A percentile compares a stretch with the other conserved stretches of the same genome.
phyloP scores from a whole-genome alignment of 2,888 invertebrate species.

The Drosophila neonasuta region DNA sequence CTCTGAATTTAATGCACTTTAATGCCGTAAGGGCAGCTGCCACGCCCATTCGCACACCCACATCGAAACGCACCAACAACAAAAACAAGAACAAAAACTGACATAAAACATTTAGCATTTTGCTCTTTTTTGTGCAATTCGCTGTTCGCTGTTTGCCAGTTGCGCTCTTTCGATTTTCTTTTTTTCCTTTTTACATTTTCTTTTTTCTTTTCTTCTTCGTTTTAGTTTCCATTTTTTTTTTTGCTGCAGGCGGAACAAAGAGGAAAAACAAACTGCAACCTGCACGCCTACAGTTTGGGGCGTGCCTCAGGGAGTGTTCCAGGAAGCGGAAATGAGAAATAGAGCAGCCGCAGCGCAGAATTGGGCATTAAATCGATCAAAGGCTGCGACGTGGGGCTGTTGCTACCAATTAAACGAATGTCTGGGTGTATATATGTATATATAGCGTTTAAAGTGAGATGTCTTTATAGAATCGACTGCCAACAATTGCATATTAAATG shows the following conservation, averaged over 20 bases:
- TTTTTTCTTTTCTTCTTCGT: conserved; percentile 2
- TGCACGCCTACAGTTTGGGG: background rate
- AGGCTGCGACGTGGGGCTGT: background rate
- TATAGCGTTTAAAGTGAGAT: too few relatives aligned
- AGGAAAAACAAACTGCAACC: conserved; percentile 25
- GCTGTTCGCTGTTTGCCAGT: conserved; percentile 3
- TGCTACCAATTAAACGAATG: background rate
- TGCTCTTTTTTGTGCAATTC: conserved; percentile 12
- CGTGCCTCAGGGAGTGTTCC: conserved; percentile 21
- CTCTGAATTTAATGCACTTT: conserved; percentile 21
- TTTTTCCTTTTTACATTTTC: background rate
- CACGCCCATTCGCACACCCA: conserved; percentile 9
- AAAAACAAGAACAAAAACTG: conserved; percentile 9
- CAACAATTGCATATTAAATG: too few relatives aligned
- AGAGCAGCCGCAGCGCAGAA: background rate
- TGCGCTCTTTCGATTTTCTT: background rate
- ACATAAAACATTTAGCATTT: conserved; percentile 46
- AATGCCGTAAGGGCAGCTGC: conserved; percentile 1
- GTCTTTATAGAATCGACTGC: too few relatives aligned
- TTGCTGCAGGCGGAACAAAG: conserved; percentile 19
- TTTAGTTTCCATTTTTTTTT: conserved; percentile 9
- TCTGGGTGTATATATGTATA: too few relatives aligned
- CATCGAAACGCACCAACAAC: background rate
- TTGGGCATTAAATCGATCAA: background rate
- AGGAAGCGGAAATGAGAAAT: conserved; percentile 2